Evolutionary conservation across 2,113 vertebrate species (phyloP).

Genomic region (Mesoclemmys tuberculata): DNA sequence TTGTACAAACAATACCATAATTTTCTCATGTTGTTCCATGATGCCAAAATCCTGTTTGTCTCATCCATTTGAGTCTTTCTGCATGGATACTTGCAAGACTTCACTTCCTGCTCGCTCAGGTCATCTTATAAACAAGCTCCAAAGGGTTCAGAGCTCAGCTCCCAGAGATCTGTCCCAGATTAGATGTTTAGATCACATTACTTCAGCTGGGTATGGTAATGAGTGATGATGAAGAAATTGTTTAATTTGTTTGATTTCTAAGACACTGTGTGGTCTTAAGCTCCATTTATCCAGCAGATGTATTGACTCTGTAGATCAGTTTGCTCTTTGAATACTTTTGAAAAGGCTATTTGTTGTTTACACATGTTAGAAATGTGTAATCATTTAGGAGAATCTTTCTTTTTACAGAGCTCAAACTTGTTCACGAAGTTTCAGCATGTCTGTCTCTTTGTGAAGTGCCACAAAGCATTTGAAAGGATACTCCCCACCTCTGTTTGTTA

Average conservation of each 20-base stretch:
- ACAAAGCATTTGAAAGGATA: not conserved
- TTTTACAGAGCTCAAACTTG: not conserved
- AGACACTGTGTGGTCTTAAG: not conserved
- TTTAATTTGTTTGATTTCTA: not conserved
- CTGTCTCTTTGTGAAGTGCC: not conserved
- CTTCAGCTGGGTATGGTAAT: not conserved
- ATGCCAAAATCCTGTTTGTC: not conserved
- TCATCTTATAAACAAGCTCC: not conserved
- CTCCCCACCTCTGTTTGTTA: not conserved
- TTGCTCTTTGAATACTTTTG: not conserved
- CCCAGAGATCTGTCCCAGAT: not conserved
- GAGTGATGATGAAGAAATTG: not conserved
- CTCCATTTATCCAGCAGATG: not conserved
- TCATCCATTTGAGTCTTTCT: not conserved
- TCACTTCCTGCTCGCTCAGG: not conserved
- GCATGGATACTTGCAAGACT: not conserved
- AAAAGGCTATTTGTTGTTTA: rapidly evolving
- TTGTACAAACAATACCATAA: not conserved
- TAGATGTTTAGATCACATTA: not conserved
- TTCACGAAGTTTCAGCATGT: not conserved
- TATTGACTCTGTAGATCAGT: not conserved
- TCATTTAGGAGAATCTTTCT: not conserved
- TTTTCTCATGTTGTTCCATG: not conserved
- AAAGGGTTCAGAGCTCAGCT: not conserved
- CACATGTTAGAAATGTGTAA: not conserved